phyloP scores from a whole-genome alignment of 2,888 invertebrate species.

The Dynastes maya region DNA sequence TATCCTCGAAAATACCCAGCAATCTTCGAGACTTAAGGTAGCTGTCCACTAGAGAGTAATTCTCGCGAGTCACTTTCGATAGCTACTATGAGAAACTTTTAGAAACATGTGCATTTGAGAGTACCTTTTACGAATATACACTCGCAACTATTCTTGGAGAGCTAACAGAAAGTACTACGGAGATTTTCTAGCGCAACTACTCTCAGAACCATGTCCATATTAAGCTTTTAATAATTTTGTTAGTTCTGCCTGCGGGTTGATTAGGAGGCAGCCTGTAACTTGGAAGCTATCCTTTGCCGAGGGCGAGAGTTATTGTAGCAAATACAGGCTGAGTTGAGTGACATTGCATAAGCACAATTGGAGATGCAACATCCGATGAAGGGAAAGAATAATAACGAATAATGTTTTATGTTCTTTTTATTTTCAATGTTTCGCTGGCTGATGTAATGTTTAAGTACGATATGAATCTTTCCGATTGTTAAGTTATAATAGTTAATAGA shows the following conservation, averaged over 20 bases:
- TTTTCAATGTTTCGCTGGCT: background rate
- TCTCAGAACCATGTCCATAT: no score
- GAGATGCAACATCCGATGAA: slow-evolving; percentile 83
- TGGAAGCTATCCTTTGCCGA: slow-evolving; percentile 88
- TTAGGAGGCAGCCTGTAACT: slow-evolving; percentile 89
- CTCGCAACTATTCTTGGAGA: no score
- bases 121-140: no score
- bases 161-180: no score
- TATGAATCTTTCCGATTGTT: background rate
- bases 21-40: no score
- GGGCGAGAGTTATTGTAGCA: slow-evolving; percentile 91
- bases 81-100: no score
- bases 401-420: background rate
- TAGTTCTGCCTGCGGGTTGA: slow-evolving; percentile 70
- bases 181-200: no score
- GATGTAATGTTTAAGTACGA: slow-evolving; percentile 16
- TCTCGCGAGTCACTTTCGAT: no score
- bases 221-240: no score
- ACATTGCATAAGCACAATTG: slow-evolving; percentile 92
- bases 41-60: no score
- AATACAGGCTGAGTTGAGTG: slow-evolving; percentile 92
- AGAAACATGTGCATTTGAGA: no score
- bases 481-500: background rate
- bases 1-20: no score
- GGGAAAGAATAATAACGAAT: slow-evolving; percentile 51